Evolutionary conservation across 2,797 vertebrate genomes (phyloP), one percentile per base, ranked within the genome.

Genomic region (Sus cebifrons): DNA sequence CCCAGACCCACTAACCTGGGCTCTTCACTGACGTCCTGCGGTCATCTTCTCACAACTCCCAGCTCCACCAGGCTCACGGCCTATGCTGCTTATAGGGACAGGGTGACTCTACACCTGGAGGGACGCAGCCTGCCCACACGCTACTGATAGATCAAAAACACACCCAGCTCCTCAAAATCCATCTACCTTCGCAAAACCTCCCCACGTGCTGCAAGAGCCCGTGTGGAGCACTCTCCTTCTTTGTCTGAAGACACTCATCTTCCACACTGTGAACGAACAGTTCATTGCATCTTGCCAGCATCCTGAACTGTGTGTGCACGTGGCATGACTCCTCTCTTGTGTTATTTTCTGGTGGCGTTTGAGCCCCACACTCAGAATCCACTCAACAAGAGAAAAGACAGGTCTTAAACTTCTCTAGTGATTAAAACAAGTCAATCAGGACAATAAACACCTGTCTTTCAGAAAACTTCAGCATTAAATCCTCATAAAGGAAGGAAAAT

Each of bases 401-500:
- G 52, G 36, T 36, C 67, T 79, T 52, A 62, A 36, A 64, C 27
- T 84, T 96, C 65, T 68, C 89, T 49, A 73, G 14, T 49, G 67
- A 83, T n/a, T 78, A 73, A 44, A 18, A 68, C 56, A 16, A 71
- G 73, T 36, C 40, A 29, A 29, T 70, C 58, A 83, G 49, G 96
- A 89, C 21, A 85, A 62, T 44, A 49, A 90, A 86, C 25, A 83
- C 18, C 12, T 73, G 21, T 86, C 82, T 70, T 71, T 83, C 68
- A 82, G 78, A 89, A 94, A 94, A 82, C 52, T 25, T 62, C 5
- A 49, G 40, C 44, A n/a, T 78, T 64, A 90, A 96, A 64, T 77
- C 64, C 79, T 92, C 89, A 83, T 67, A 83, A 67, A 83, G 58
- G 21, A 73, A 89, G n/a, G 49, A 64, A 64, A 77, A 75, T 16